Evolutionary conservation across 2,797 vertebrate genomes (phyloP), one percentile per base, ranked within the genome.

Genomic region (Urocyon cinereoargenteus): DNA sequence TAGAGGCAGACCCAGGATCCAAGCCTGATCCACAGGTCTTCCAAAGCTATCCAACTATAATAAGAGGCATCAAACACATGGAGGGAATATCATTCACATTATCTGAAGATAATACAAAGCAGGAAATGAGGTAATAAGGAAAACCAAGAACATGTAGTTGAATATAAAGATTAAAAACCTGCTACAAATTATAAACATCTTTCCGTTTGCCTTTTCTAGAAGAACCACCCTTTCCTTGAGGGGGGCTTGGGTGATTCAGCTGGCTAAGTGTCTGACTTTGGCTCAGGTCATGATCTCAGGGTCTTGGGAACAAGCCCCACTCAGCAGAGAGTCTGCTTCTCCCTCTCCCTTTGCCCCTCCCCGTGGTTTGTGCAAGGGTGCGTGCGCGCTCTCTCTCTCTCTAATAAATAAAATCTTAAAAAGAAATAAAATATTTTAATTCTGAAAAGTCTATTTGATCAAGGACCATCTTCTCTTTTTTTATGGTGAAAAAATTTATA

Each of bases 121-220:
- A 36, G 5, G 18, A 4, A 2, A 10, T 9, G 5, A 88, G 11
- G 19, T 1, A 73, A 68, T 10, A 83, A 57, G 16, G 34, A 75
- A 78, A 92, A 40, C 3, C 8, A 57, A 96, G 49, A 70, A 34
- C 1, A 62, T 5, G 9, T 0, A 34, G n/a, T 1, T 68, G 18
- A 91, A 79, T 9, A 83, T n/a, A 93, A 93, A 91, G 57, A 59
- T 49, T 86, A 62, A 59, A 94, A 87, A 57, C 73, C 22, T 62
- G 81, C 87, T 45, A 73, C 7, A 31, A 64, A 68, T n/a, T 82
- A 87, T 5, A 83, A 75, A 61, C 5, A 5, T 85, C 75, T 82
- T 57, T 64, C 82, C 36, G 14, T 57, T 55, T 78, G 28, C 4
- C 68, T n/a, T 96, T 84, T 49, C 31, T 53, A 0, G 11, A 70